Evolutionary conservation across 2,113 vertebrate species (phyloP).

Genomic region (Ailuropoda melanoleuca): DNA sequence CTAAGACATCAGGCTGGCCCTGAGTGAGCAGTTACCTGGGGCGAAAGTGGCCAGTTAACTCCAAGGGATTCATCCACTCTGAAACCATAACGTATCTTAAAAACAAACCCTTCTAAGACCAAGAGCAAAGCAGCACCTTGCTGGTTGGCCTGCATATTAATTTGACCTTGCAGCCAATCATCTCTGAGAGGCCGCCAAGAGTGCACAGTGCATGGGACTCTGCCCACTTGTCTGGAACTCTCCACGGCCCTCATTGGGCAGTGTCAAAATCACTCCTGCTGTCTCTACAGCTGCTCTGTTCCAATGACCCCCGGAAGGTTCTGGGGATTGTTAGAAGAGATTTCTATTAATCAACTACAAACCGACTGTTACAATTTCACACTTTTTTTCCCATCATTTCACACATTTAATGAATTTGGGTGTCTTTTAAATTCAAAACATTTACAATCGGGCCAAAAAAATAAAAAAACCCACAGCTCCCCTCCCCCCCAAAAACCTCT

Average conservation of each 20-base stretch:
- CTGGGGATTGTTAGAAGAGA: slow-evolving; percentile 84
- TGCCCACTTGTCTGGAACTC: slow-evolving; percentile 83
- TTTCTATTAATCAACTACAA: slow-evolving; percentile 90
- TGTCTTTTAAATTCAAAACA: slow-evolving; percentile 83
- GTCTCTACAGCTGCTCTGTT: slow-evolving; percentile 90
- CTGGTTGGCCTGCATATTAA: slow-evolving; percentile 79
- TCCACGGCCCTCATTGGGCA: slow-evolving; percentile 75
- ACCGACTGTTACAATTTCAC: slow-evolving; percentile 90
- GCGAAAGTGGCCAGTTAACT: neutral
- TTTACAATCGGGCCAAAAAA: slow-evolving; percentile 72
- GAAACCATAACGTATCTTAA: slow-evolving; percentile 20
- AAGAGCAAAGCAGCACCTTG: slow-evolving; percentile 67
- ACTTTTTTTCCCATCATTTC: slow-evolving; percentile 87
- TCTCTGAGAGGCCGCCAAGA: slow-evolving; percentile 68
- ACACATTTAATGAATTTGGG: slow-evolving; percentile 87
- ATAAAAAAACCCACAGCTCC: slow-evolving; percentile 23
- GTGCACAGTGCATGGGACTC: slow-evolving; percentile 80
- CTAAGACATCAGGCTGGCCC: slow-evolving; percentile 4
- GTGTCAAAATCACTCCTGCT: slow-evolving; percentile 87
- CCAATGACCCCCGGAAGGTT: slow-evolving; percentile 88
- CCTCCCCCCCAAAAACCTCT: neutral
- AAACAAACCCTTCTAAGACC: slow-evolving; percentile 34
- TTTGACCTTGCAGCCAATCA: slow-evolving; percentile 70
- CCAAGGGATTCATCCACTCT: slow-evolving; percentile 3
- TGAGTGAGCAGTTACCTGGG: neutral